A percentile compares a stretch with the other conserved stretches of the same genome.
These are phyloP conservation scores for Sparidentex hasta DNA, from an alignment of 2,797 vertebrate species.

Conservation along the genomic window DNA sequence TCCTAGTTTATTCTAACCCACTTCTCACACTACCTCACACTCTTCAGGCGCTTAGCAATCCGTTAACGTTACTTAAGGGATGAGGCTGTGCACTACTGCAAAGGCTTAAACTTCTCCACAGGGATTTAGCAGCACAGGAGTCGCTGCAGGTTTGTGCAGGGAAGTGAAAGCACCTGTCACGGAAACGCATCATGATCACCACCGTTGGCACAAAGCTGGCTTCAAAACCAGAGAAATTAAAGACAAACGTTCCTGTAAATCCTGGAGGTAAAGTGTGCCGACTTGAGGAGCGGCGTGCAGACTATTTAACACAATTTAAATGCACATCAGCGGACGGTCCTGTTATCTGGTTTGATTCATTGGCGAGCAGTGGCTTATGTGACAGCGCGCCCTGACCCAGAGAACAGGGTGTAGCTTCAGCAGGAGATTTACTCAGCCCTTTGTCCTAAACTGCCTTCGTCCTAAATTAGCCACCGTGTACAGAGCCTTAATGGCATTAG, in stretches of 20 bases:
- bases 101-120: conserved; percentile 34
- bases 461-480: conserved; percentile 75
- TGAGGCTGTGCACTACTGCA: conserved; percentile 46
- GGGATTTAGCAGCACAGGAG: conserved; percentile 43
- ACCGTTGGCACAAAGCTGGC: conserved; percentile 3
- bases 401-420: conserved; percentile 48
- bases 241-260: not conserved
- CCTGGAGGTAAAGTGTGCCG: conserved; percentile 24
- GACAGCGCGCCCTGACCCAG: conserved; percentile 54
- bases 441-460: conserved; percentile 48
- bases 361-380: conserved; percentile 47
- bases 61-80: conserved; percentile 38
- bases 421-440: conserved; percentile 68
- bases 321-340: not conserved
- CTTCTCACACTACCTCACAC: conserved; percentile 8
- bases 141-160: conserved; percentile 1
- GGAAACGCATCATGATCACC: not conserved
- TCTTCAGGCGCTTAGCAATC: conserved; percentile 26
- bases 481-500: conserved; percentile 77
- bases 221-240: conserved; percentile 10
- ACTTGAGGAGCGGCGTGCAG: no score
- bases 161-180: conserved; percentile 22
- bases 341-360: conserved; percentile 9
- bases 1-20: conserved; percentile 8
- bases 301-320: no score